Evolutionary conservation across 1,140 invertebrate genomes (phyloP).

Genomic region (Microplitis demolitor): DNA sequence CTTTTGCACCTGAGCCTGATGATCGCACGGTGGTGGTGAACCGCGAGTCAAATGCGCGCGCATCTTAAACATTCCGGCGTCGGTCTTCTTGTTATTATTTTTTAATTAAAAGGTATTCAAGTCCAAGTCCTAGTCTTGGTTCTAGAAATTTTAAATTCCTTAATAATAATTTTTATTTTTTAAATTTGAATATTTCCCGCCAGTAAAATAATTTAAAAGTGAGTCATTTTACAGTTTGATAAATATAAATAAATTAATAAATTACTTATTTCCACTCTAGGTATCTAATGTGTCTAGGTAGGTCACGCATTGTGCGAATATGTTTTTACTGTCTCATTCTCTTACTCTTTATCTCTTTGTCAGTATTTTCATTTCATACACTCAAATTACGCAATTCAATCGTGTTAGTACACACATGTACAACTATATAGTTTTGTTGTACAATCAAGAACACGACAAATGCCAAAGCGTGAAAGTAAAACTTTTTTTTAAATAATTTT

Average conservation of each 20-base stretch:
- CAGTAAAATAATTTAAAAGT: constrained; percentile 1
- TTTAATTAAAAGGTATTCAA: background rate
- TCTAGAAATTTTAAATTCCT: too few species aligned
- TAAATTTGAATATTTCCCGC: background rate
- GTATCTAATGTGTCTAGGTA: constrained; percentile 22
- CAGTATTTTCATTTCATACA: background rate
- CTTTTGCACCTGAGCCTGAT: constrained; percentile 42
- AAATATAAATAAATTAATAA: constrained; percentile 32
- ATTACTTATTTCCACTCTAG: constrained; percentile 38
- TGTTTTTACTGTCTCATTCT: background rate
- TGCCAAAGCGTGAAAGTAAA: constrained; percentile 1
- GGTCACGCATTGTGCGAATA: constrained; percentile 18
- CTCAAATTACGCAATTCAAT: background rate
- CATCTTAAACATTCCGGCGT: constrained; percentile 38
- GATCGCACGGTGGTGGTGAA: constrained; percentile 23
- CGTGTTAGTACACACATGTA: background rate
- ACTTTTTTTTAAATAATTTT: background rate
- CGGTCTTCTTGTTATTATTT: constrained; percentile 26
- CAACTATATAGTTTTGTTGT: too few species aligned
- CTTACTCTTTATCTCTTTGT: background rate
- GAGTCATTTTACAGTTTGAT: constrained; percentile 5
- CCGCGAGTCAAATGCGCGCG: constrained; percentile 38
- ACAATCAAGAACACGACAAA: background rate
- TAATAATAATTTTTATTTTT: background rate
- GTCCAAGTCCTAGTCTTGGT: too few species aligned